phyloP scores from a whole-genome alignment of 2,888 invertebrate species.

The Drosophila macrothrix region DNA sequence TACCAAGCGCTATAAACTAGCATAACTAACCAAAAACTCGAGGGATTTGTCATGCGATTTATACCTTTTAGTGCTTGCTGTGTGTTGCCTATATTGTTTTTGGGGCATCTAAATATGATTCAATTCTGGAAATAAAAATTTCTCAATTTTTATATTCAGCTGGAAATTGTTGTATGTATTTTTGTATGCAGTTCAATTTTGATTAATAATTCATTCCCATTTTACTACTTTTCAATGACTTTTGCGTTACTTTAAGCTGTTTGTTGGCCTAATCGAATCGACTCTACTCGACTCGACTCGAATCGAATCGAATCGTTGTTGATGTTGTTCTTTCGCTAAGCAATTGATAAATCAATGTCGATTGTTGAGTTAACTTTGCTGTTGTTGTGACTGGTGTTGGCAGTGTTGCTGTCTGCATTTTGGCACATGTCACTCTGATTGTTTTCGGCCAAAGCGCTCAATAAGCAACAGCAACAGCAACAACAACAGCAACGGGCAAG shows the following conservation, averaged over 20 bases:
- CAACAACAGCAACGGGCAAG: not conserved
- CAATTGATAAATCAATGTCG: slow-evolving; percentile 25
- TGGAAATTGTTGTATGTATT: not conserved
- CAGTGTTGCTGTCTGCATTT: slow-evolving; percentile 1
- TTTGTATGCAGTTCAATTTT: slow-evolving; percentile 1
- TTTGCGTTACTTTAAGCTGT: slow-evolving; percentile 1
- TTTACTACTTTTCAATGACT: not conserved
- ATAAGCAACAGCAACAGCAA: not conserved
- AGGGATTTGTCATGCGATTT: slow-evolving; percentile 24
- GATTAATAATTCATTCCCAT: too few species aligned
- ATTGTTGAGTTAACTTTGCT: slow-evolving; percentile 3
- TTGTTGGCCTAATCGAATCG: slow-evolving; percentile 15
- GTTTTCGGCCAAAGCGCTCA: slow-evolving; percentile 35
- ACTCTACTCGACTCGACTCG: not conserved
- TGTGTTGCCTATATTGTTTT: slow-evolving; percentile 19
- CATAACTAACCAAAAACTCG: slow-evolving; percentile 3
- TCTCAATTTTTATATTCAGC: slow-evolving; percentile 38
- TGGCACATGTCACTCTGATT: slow-evolving; percentile 44
- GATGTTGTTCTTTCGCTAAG: not conserved
- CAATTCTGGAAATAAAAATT: slow-evolving; percentile 38
- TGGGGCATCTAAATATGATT: slow-evolving; percentile 39
- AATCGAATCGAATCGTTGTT: slow-evolving; percentile 6
- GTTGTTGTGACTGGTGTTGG: not conserved
- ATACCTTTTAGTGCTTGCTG: slow-evolving; percentile 33
- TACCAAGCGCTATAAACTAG: slow-evolving; percentile 1